Evolutionary conservation across 2,113 vertebrate species (phyloP).

Genomic region (Bos indicus): DNA sequence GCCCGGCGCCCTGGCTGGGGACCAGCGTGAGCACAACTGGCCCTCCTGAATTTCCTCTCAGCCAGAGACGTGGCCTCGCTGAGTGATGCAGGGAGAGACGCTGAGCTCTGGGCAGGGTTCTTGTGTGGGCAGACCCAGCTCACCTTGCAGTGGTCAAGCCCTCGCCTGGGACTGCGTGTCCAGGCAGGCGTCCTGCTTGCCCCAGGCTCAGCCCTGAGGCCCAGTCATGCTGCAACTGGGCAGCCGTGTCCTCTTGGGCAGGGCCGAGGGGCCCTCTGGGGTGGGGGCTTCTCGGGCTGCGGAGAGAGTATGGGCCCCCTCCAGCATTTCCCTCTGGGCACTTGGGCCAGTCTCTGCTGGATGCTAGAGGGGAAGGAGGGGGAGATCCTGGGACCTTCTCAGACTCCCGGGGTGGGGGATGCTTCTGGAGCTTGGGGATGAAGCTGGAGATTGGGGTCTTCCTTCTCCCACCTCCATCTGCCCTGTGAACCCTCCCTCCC

Average conservation of each 20-base stretch:
- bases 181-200: neutral
- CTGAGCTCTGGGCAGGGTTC: neutral
- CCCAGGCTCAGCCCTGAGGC: neutral
- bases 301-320: neutral
- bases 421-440: neutral
- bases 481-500: neutral
- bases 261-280: neutral
- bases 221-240: neutral
- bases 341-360: neutral
- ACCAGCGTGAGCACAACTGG: neutral
- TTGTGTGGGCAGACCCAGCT: neutral
- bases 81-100: neutral
- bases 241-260: neutral
- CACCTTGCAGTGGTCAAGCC: neutral
- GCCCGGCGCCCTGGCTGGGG: too few relatives aligned
- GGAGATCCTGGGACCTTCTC: neutral
- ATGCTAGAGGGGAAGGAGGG: neutral
- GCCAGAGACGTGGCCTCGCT: neutral
- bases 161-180: neutral
- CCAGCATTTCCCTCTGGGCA: neutral
- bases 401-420: neutral
- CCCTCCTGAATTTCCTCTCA: neutral
- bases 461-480: neutral
- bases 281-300: neutral
- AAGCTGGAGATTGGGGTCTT: neutral